Conservation (phyloP, 2,797 vertebrate species). For the Mustela erminea region DNA sequence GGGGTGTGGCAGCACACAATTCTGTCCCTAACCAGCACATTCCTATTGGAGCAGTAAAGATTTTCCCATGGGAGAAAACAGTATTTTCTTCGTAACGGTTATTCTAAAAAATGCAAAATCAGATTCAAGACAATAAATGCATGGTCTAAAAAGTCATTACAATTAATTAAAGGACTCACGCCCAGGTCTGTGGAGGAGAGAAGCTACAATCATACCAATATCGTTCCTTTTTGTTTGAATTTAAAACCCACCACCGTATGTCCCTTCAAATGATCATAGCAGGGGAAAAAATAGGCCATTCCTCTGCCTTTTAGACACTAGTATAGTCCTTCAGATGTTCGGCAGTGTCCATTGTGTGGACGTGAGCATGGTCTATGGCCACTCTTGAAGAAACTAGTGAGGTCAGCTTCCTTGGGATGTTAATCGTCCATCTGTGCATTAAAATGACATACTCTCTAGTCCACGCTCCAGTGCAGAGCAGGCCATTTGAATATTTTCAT, state of each 20-base stretch:
- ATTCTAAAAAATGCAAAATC: constrained; percentile 15
- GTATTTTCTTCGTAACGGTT: neutral
- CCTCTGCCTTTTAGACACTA: neutral
- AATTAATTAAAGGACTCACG: neutral
- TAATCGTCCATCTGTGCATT: neutral
- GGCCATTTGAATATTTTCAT: neutral
- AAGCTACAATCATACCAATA: neutral
- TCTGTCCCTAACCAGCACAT: neutral
- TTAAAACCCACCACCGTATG: neutral
- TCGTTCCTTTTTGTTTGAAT: constrained; percentile 42
- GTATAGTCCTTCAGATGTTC: neutral
- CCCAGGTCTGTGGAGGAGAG: neutral
- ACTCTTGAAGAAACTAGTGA: neutral
- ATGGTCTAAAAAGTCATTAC: constrained; percentile 33
- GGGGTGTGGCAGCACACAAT: neutral
- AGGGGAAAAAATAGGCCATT: neutral
- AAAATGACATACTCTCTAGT: neutral
- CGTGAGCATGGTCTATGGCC: neutral
- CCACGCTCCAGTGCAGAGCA: neutral
- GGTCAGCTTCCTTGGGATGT: neutral
- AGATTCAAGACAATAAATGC: neutral
- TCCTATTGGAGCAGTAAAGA: neutral
- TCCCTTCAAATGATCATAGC: neutral
- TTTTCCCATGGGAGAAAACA: neutral
- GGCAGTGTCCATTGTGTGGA: neutral